Evolutionary conservation across 2,797 vertebrate genomes (phyloP).

Genomic region (Dipus sagitta): DNA sequence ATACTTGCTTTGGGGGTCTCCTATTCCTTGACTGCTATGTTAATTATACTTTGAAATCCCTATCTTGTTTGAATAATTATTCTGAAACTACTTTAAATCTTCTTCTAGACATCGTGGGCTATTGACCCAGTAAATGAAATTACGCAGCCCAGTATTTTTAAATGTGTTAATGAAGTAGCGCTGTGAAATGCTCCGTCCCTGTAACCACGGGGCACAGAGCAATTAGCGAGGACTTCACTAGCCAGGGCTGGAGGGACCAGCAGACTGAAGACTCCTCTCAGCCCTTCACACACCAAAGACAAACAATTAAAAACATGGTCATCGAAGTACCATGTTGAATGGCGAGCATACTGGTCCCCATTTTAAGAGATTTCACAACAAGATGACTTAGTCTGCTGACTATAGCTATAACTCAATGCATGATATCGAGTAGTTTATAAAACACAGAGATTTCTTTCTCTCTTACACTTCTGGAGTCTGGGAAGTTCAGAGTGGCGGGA

Average conservation of each 20-base stretch:
- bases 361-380: background rate
- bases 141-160: constrained; percentile 70
- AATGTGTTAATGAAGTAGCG: constrained; percentile 71
- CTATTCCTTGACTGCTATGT: constrained; percentile 52
- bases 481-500: no score
- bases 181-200: constrained; percentile 63
- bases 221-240: constrained; percentile 53
- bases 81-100: constrained; percentile 77
- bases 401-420: background rate
- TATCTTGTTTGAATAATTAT: constrained; percentile 79
- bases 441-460: background rate
- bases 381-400: background rate
- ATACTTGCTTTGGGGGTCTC: constrained; percentile 50
- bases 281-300: constrained; percentile 16
- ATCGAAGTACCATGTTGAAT: background rate
- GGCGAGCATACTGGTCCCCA: background rate
- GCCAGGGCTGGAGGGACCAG: background rate
- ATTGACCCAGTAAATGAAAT: constrained; percentile 78
- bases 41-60: constrained; percentile 74
- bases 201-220: constrained; percentile 43
- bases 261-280: background rate
- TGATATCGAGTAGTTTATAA: background rate
- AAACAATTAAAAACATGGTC: background rate
- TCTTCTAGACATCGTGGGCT: constrained; percentile 71
- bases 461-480: background rate